These are phyloP conservation scores for Rhodophaea formosa DNA, from an alignment of 2,888 invertebrate species.

Conservation along the genomic window DNA sequence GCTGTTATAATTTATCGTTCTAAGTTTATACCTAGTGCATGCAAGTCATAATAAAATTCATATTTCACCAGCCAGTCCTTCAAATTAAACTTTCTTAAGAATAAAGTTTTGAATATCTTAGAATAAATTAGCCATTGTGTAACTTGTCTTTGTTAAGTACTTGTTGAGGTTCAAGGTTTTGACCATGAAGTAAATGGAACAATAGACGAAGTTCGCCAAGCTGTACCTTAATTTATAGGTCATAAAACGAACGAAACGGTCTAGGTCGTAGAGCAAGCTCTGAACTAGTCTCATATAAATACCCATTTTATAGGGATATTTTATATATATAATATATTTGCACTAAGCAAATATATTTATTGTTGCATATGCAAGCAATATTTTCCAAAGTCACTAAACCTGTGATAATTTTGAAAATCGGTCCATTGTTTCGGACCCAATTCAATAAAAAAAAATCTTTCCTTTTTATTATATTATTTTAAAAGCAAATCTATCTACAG, in stretches of 20 bases:
- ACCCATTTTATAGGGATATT: not conserved
- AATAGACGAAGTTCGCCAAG: conserved; percentile 9
- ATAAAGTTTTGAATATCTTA: conserved; percentile 3
- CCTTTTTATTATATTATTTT: too few relatives aligned
- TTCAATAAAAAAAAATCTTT: too few relatives aligned
- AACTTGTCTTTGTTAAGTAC: not conserved
- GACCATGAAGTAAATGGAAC: conserved; percentile 11
- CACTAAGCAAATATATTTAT: too few relatives aligned
- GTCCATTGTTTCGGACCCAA: too few relatives aligned
- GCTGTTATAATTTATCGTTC: too few relatives aligned
- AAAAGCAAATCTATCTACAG: too few relatives aligned
- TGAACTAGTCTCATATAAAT: not conserved
- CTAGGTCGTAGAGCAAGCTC: not conserved
- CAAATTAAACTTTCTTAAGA: not conserved
- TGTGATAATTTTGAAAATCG: too few relatives aligned
- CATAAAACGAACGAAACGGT: conserved; percentile 13
- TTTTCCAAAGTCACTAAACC: too few relatives aligned
- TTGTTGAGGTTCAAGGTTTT: conserved; percentile 11
- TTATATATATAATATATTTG: not conserved
- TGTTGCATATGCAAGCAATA: too few relatives aligned
- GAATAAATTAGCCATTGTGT: conserved; percentile 1
- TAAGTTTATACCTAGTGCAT: not conserved
- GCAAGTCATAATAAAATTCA: conserved; percentile 19
- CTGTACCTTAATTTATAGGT: not conserved
- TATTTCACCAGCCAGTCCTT: conserved; percentile 3